phyloP scores from a whole-genome alignment of 2,113 vertebrate genomes.

The Terrapene triunguis region DNA sequence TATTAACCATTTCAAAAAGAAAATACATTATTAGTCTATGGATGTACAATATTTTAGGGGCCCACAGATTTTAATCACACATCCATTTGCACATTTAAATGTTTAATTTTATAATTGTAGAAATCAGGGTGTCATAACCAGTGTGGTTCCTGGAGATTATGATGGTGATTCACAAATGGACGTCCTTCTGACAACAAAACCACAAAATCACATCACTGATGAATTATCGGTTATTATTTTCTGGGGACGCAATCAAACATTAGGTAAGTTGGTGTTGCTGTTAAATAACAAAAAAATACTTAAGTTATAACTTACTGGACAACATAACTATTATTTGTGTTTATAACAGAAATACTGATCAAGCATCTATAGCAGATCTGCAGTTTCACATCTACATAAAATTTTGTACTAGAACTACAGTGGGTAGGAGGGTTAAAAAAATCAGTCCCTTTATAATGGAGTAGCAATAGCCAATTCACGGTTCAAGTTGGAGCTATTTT shows the following conservation, averaged over 20 bases:
- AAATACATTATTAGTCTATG: background rate
- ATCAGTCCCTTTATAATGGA: background rate
- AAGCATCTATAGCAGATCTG: background rate
- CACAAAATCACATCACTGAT: constrained; percentile 22
- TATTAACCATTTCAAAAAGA: background rate
- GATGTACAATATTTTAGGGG: background rate
- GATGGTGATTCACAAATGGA: constrained; percentile 99
- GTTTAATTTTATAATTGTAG: constrained; percentile 58
- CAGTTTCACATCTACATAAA: background rate
- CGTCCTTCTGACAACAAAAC: constrained; percentile 88
- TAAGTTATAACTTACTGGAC: background rate
- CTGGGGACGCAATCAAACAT: constrained; percentile 95
- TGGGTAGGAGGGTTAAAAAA: background rate
- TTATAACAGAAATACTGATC: background rate
- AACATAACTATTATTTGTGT: background rate
- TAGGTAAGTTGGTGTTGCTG: constrained; percentile 82
- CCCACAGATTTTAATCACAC: background rate
- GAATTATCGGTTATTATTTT: constrained; percentile 85
- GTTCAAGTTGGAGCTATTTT: background rate
- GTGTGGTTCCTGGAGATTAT: constrained; percentile 97
- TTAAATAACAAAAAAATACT: background rate
- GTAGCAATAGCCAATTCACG: background rate
- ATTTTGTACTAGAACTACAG: background rate
- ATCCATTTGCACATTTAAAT: background rate
- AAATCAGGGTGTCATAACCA: constrained; percentile 82